Percentiles rank a stretch among this genome's conserved stretches.
phyloP scores from a whole-genome alignment of 2,888 invertebrate genomes.

The Phrixothrix hirtus region DNA sequence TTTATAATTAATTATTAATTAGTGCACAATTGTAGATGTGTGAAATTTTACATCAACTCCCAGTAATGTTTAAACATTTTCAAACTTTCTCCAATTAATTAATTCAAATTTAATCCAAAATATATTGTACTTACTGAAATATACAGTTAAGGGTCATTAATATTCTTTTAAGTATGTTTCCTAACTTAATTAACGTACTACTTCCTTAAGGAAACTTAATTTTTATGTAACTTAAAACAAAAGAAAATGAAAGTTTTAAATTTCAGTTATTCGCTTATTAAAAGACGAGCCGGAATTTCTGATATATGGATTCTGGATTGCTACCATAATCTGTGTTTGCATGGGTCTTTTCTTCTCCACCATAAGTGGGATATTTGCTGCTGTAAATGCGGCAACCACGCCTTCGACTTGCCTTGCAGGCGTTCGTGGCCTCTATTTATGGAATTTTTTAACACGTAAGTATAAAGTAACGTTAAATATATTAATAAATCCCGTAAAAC shows the following conservation, averaged over 20 bases:
- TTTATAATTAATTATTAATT: too few relatives aligned
- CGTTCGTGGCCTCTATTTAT: constrained; percentile 72
- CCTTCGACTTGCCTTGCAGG: constrained; percentile 70
- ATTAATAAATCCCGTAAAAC: constrained; percentile 4
- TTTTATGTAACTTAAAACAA: neutral
- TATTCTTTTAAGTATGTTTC: too few relatives aligned
- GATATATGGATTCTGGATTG: constrained; percentile 75
- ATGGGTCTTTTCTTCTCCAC: constrained; percentile 72
- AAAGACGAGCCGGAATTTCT: constrained; percentile 66
- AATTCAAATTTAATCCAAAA: too few relatives aligned
- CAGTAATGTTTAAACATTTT: too few relatives aligned
- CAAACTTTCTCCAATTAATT: too few relatives aligned
- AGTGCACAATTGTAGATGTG: too few relatives aligned
- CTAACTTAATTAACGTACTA: neutral
- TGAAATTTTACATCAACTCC: too few relatives aligned
- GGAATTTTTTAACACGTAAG: constrained; percentile 78
- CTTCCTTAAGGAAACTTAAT: neutral
- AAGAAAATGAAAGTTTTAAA: constrained; percentile 20
- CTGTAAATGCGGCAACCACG: constrained; percentile 78
- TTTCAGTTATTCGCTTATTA: constrained; percentile 67
- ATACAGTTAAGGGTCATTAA: too few relatives aligned
- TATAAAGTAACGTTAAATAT: constrained; percentile 32
- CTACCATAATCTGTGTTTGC: constrained; percentile 70
- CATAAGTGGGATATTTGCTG: constrained; percentile 73
- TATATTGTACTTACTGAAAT: too few relatives aligned